Base-by-base conservation (phyloP, 1,140 invertebrate species). In the Drosophila rufa region DNA sequence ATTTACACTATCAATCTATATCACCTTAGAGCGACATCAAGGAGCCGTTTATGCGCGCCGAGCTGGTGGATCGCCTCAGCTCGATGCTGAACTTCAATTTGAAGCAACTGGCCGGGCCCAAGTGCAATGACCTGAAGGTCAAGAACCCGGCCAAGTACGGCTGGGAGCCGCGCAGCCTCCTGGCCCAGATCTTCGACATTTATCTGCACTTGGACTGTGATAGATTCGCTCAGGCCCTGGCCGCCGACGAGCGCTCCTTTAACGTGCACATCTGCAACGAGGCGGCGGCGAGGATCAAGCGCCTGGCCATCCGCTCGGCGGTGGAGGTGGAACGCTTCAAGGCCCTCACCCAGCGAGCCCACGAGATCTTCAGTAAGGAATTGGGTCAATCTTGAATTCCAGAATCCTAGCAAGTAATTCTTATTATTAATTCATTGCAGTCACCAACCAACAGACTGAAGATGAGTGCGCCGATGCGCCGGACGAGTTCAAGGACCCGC, bases 71-170 rank as follows among this genome's bases (percentile, higher is more conserved):
- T 86, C 94, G 98, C 46, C 95, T 99, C 15, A 98, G 98, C 61
- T 98, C 98, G 50, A 99, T 99, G 99, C 94, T 99, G 55, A 99
- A 99, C 93, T 99, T 99, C 93, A 99, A 99, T 94, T 94, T 99
- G 43, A 96, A 98, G 92, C 98, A 99, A 93, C 94, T 99, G n/a
- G 99, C 98, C 92, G 98, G 99, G 4, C 96, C 98, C 33, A 99
- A 99, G 93, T 99, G 98, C 94, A 98, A 98, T 92, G 98, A 99
- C 94, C 94, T 99, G 36, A 99, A 99, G 94, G 98, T 99, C n/a
- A 95, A 96, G 55, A 97, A 97, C 81, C 97, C 98, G 3, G 96
- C 98, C 65, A 98, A 98, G 92, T 99, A 99, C 92, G 97, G 97
- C 2, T 99, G 98, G 98, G 98, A 99, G 90, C 99, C 99, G 7